Evolutionary conservation across 2,113 vertebrate species (phyloP), one percentile per base, ranked within the genome.

Genomic region (Equus quagga): DNA sequence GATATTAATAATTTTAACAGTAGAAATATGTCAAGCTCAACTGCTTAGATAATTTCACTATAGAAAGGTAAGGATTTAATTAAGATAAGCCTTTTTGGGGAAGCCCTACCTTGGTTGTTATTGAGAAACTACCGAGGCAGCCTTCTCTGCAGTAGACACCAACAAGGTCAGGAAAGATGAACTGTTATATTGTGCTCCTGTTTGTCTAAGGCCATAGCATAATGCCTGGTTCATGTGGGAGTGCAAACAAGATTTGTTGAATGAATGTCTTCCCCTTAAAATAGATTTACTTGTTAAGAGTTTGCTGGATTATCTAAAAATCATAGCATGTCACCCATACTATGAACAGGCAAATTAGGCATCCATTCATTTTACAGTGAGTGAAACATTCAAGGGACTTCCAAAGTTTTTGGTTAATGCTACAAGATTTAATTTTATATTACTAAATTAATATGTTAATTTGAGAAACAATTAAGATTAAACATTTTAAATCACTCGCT

Each of bases 371-470:
- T 97, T 89, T 89, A 15, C 3, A 75, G 5, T 60, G 36, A 87
- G 28, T 33, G 13, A 75, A 94, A 83, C 6, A 75, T 49, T 36
- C 67, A 91, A 51, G 26, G 2, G 0, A 44, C 1, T 92, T 91
- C 12, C 94, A 0, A 87, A 56, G 3, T 6, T 84, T 91, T 84
- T 83, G 11, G 4, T 46, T 92, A 17, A 72, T 69, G 23, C 13
- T 92, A 36, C 1, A 94, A 91, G 6, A 31, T 78, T 96, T 73
- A 96, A 75, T 33, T 95, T 94, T 81, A 44, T 62, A 89, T 79
- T 64, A 73, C 5, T 73, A 80, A 90, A 78, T 82, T 33, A 84
- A 75, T 31, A 6, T 84, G 9, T 26, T 90, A 24, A 78, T 92
- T 94, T 94, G 72, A 82, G 81, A 73, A 86, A 82, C 9, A 65